phyloP scores from a whole-genome alignment of 1,140 invertebrate genomes.

The Psix sp. region DNA sequence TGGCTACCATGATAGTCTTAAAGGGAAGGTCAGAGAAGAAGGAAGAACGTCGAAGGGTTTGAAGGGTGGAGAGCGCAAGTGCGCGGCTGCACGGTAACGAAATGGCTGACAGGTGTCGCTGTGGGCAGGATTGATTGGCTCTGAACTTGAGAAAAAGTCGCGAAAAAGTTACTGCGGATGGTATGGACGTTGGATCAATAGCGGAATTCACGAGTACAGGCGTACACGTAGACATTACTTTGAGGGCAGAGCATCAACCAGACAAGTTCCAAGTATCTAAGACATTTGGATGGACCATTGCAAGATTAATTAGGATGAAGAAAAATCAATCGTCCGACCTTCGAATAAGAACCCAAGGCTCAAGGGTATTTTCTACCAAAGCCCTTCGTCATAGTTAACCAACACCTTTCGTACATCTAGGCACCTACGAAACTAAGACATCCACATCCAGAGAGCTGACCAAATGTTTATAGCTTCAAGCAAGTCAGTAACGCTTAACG shows the following conservation, averaged over 20 bases:
- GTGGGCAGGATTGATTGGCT: slow-evolving; percentile 49
- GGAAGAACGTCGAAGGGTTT: not conserved
- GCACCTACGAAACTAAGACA: too few relatives aligned
- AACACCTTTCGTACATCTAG: too few relatives aligned
- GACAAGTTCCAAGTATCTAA: too few relatives aligned
- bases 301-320: not conserved
- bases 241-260: slow-evolving; percentile 19
- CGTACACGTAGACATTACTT: slow-evolving; percentile 26
- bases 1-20: not conserved
- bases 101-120: slow-evolving; percentile 59
- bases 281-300: too few relatives aligned
- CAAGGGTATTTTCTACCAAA: slow-evolving; percentile 6
- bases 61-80: slow-evolving; percentile 29
- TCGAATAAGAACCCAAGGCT: not conserved
- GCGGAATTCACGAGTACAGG: slow-evolving; percentile 25
- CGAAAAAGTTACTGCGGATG: too few relatives aligned
- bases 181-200: too few relatives aligned
- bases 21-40: slow-evolving; percentile 16
- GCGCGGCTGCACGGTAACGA: slow-evolving; percentile 60
- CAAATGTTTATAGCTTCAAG: too few relatives aligned
- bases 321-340: not conserved
- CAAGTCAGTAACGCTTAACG: slow-evolving; percentile 37
- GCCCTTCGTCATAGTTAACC: not conserved
- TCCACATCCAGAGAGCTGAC: too few relatives aligned
- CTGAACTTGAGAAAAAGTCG: slow-evolving; percentile 33